Percentiles rank a stretch among this genome's conserved stretches.
Evolutionary conservation across 2,797 vertebrate genomes (phyloP).

Genomic region (Acrossocheilus wenchowensis): DNA sequence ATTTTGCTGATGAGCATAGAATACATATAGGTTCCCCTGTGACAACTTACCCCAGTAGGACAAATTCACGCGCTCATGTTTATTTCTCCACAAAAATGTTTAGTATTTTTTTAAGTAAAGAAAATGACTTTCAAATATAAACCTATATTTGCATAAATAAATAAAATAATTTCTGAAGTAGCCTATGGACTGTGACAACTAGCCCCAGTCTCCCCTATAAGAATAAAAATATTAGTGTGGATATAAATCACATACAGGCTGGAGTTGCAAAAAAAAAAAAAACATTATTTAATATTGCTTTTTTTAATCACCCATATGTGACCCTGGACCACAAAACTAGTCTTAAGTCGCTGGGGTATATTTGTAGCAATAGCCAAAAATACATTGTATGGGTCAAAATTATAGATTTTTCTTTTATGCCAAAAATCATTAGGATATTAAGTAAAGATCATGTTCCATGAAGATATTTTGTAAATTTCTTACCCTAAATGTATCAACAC

Average conservation of each 20-base stretch:
- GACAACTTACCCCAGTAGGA: background rate
- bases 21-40: background rate
- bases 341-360: too few species aligned
- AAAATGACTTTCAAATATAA: background rate
- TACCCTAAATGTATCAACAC: too few species aligned
- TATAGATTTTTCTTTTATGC: too few species aligned
- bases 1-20: background rate
- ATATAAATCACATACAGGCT: background rate
- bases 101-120: background rate
- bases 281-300: background rate
- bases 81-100: background rate
- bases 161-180: background rate
- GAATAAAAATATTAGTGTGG: background rate
- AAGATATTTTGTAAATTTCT: too few species aligned
- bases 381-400: too few species aligned
- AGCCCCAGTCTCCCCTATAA: background rate
- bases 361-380: too few species aligned
- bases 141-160: background rate
- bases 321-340: too few species aligned
- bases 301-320: background rate
- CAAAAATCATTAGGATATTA: too few species aligned
- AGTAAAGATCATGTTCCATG: too few species aligned
- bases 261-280: background rate
- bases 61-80: background rate
- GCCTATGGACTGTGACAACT: background rate